phyloP scores from a whole-genome alignment of 2,113 vertebrate species.

The Rhinopithecus roxellana region DNA sequence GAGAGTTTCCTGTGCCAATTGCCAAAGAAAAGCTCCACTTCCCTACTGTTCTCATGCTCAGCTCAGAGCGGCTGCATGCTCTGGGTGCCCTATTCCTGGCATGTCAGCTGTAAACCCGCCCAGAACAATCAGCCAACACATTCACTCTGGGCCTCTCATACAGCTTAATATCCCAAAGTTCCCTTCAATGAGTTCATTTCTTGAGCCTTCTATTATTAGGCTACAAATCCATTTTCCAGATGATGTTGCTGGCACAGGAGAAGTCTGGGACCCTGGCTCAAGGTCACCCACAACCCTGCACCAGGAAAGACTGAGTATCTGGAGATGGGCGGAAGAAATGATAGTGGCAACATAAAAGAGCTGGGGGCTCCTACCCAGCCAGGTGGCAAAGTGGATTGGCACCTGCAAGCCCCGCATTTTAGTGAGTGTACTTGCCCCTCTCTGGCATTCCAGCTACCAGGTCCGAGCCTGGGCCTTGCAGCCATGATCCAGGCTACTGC shows the following conservation, averaged over 20 bases:
- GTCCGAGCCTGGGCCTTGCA: rapidly evolving
- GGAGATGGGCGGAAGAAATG: neutral
- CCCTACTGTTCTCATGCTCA: neutral
- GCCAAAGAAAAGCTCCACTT: neutral
- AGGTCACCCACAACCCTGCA: neutral
- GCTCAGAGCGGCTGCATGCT: neutral
- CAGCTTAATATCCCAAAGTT: neutral
- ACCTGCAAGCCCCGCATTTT: rapidly evolving
- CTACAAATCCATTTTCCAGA: constrained; percentile 48
- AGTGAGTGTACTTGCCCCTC: rapidly evolving
- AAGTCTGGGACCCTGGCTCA: neutral
- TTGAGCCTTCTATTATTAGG: neutral
- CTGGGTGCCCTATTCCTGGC: neutral
- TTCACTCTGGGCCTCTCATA: neutral
- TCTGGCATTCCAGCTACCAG: neutral
- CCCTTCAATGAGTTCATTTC: neutral
- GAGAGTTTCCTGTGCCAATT: neutral
- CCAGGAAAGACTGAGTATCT: neutral
- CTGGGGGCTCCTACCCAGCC: neutral
- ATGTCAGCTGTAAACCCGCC: neutral
- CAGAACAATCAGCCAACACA: neutral
- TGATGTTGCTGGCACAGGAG: neutral
- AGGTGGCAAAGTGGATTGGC: neutral
- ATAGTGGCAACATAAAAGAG: neutral
- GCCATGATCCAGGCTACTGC: neutral